A percentile compares a stretch with the other conserved stretches of the same genome.
phyloP scores from a whole-genome alignment of 2,797 vertebrate genomes.

The Galaxias olidus region DNA sequence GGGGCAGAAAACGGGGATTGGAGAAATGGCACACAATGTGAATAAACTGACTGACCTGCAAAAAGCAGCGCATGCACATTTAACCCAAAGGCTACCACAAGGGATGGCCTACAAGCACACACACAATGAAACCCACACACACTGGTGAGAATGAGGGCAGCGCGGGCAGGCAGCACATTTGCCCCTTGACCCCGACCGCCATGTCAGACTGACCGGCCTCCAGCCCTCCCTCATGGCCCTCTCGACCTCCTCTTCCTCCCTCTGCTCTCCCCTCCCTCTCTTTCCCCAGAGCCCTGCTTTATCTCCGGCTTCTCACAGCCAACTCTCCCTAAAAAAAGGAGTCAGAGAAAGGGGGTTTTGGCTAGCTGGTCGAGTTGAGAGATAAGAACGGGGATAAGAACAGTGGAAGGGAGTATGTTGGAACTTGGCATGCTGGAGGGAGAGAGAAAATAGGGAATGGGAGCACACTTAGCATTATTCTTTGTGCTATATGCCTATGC shows the following conservation, averaged over 20 bases:
- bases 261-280: neutral
- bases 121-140: neutral
- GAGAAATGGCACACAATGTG: conserved; percentile 1
- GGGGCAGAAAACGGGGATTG: conserved; percentile 12
- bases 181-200: conserved; percentile 17
- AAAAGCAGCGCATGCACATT: neutral
- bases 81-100: neutral
- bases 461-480: neutral
- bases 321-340: conserved; percentile 9
- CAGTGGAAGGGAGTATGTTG: neutral
- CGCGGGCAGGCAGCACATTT: conserved; percentile 1
- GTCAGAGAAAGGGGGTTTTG: neutral
- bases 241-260: conserved; percentile 2
- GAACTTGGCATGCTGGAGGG: conserved; percentile 28
- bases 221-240: conserved; percentile 10
- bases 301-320: conserved; percentile 21
- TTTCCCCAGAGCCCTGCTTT: conserved; percentile 9
- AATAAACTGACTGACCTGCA: conserved; percentile 9
- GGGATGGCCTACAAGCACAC: neutral
- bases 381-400: neutral
- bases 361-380: neutral
- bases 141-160: conserved; percentile 17
- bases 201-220: conserved; percentile 10
- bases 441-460: conserved; percentile 19
- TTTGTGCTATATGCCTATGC: too few species aligned